Evolutionary conservation across 2,888 invertebrate genomes (phyloP).

Genomic region (Phengaris arion): DNA sequence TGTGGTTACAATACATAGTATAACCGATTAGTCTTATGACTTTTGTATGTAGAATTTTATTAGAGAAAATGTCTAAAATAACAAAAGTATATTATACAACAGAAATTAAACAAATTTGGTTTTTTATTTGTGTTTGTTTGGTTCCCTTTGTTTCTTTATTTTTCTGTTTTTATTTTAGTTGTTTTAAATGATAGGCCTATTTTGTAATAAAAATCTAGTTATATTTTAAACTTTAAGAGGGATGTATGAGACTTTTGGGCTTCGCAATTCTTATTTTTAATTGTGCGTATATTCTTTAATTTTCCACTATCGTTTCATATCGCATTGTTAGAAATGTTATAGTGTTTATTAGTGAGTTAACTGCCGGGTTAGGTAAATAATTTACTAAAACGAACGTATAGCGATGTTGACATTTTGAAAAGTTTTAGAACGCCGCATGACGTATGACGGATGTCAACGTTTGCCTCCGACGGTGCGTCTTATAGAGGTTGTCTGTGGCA

Average conservation of each 20-base stretch:
- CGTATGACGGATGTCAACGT: not conserved
- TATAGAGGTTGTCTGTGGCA: constrained; percentile 13
- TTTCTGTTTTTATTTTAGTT: constrained; percentile 43
- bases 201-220: constrained; percentile 31
- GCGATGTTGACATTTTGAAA: constrained; percentile 21
- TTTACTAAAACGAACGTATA: constrained; percentile 35
- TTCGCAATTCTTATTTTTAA: constrained; percentile 7
- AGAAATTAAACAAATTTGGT: constrained; percentile 72
- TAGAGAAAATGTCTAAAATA: constrained; percentile 64
- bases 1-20: constrained; percentile 63
- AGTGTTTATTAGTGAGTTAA: constrained; percentile 31
- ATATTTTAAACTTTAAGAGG: constrained; percentile 30
- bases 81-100: constrained; percentile 71
- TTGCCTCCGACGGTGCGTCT: constrained; percentile 15
- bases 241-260: constrained; percentile 24
- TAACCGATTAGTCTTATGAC: constrained; percentile 59
- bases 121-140: constrained; percentile 58
- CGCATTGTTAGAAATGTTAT: constrained; percentile 31
- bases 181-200: constrained; percentile 40
- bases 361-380: constrained; percentile 28
- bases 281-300: not conserved
- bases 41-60: constrained; percentile 69
- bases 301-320: constrained; percentile 17
- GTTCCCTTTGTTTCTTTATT: constrained; percentile 46
- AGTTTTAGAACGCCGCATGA: constrained; percentile 15